A percentile compares a stretch with the other conserved stretches of the same genome.
Evolutionary conservation across 2,113 vertebrate species (phyloP).

Genomic region (Parus major): DNA sequence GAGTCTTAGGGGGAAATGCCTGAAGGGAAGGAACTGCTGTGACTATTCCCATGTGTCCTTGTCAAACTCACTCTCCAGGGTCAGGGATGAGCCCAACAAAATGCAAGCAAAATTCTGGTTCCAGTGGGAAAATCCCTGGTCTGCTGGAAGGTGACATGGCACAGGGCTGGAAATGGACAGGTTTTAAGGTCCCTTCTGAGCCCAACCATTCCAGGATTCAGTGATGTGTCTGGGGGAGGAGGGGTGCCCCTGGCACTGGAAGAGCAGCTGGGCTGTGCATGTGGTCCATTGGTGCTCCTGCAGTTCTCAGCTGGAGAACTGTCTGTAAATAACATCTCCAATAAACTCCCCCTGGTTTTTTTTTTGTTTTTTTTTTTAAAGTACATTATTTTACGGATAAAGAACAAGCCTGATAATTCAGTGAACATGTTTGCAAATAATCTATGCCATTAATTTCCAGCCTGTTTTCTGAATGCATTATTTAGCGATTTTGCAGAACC

Average conservation of each 20-base stretch:
- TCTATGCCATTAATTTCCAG: slow-evolving; percentile 57
- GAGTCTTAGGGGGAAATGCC: background rate
- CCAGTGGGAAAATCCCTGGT: background rate
- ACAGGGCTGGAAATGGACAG: background rate
- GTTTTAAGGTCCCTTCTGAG: background rate
- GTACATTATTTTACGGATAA: slow-evolving; percentile 24
- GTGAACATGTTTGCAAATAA: slow-evolving; percentile 63
- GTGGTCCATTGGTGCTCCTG: rapidly evolving
- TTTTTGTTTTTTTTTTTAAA: background rate
- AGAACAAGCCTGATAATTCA: slow-evolving; percentile 55
- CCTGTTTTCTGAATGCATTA: slow-evolving; percentile 43
- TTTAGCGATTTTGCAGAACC: background rate
- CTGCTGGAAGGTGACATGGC: background rate
- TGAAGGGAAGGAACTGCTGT: background rate
- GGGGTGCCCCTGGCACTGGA: background rate
- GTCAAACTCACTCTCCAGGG: background rate
- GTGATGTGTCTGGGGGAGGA: background rate
- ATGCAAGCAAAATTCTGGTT: background rate
- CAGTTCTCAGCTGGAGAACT: background rate
- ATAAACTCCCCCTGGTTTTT: background rate
- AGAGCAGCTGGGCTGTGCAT: background rate
- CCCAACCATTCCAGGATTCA: background rate
- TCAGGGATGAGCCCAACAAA: background rate
- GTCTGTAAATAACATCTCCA: slow-evolving; percentile 4
- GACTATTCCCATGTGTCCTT: rapidly evolving